Evolutionary conservation across 2,113 vertebrate species (phyloP), one percentile per base, ranked within the genome.

Genomic region (Pelusios castaneus): DNA sequence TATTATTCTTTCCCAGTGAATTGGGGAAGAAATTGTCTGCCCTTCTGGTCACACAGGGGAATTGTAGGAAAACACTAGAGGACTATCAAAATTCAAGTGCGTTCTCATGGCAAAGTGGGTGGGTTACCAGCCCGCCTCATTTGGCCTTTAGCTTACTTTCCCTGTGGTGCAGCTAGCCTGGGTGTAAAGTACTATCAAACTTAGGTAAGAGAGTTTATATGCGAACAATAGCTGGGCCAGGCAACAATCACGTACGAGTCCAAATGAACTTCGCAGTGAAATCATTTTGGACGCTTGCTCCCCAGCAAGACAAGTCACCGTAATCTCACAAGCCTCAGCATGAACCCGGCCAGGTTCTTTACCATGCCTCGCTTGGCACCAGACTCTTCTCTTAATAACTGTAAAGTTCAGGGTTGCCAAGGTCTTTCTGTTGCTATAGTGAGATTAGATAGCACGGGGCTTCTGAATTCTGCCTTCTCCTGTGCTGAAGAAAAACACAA

Each of bases 341-440:
- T 52, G 58, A 86, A 76, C 24, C 58, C 19, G 78, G 84, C 60
- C 6, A 10, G 76, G 76, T 89, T 80, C 91, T 89, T 0, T 8
- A 73, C 41, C 5, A 14, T 87, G 91, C 89, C 82, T 96, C 94
- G 60, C 88, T 91, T 22, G 0, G 85, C 8, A 1, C 91, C 10
- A 60, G 4, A 1, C 92, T 96, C 94, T 85, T 5, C 1, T 89
- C 94, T 95, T 93, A 95, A 94, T 96, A 95, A 92, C 95, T 52
- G 80, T 89, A 92, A 95, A 92, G 94, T 94, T 92, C 81, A 2
- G 76, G 96, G 96, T 96, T 97, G 96, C 97, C 96, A 97, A 96
- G 96, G 97, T 97, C 97, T 95, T 95, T 94, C 95, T n/a, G 97
- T 97, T 97, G 97, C 97, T 97, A 97, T 97, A 97, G 97, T 95